phyloP scores from a whole-genome alignment of 2,888 invertebrate species.

The Spilosoma lubricipeda region DNA sequence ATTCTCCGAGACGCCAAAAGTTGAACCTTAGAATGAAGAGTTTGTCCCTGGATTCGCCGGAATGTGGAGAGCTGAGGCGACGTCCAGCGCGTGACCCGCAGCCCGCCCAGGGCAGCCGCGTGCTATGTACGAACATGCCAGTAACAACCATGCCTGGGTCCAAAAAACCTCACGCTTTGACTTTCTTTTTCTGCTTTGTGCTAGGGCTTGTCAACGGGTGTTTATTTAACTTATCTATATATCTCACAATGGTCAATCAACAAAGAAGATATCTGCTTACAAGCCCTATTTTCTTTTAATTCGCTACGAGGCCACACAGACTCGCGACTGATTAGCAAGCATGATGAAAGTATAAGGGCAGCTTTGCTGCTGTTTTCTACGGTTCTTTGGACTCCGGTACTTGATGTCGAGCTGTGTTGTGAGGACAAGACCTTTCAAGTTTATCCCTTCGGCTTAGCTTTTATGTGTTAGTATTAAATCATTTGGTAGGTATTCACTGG shows the following conservation, averaged over 20 bases:
- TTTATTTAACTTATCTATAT: background rate
- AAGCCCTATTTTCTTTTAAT: slow-evolving; percentile 27
- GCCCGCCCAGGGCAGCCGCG: slow-evolving; percentile 86
- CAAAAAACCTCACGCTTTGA: slow-evolving; percentile 68
- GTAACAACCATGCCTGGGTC: slow-evolving; percentile 67
- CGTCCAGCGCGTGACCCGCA: slow-evolving; percentile 84
- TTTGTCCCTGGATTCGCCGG: slow-evolving; percentile 98
- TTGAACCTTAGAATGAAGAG: slow-evolving; percentile 99
- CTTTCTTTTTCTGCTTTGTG: slow-evolving; percentile 30
- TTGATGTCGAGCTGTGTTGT: slow-evolving; percentile 72
- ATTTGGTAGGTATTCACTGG: slow-evolving; percentile 58
- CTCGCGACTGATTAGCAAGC: slow-evolving; percentile 14
- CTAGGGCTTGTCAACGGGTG: slow-evolving; percentile 10
- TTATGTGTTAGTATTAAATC: slow-evolving; percentile 66
- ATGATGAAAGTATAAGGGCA: slow-evolving; percentile 13
- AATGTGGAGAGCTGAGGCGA: slow-evolving; percentile 93
- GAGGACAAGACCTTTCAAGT: slow-evolving; percentile 68
- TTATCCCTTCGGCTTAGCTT: slow-evolving; percentile 77
- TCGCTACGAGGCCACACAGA: slow-evolving; percentile 24
- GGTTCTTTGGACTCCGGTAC: slow-evolving; percentile 75
- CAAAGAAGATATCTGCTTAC: background rate
- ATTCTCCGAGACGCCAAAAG: slow-evolving; percentile 98
- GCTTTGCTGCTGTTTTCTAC: slow-evolving; percentile 25
- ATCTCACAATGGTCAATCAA: background rate
- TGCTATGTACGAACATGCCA: slow-evolving; percentile 86